These are phyloP conservation scores for Hydractinia echinata DNA, from an alignment of 30 jellyfish, hydroid and myxozoan species.

Conservation along the genomic window DNA sequence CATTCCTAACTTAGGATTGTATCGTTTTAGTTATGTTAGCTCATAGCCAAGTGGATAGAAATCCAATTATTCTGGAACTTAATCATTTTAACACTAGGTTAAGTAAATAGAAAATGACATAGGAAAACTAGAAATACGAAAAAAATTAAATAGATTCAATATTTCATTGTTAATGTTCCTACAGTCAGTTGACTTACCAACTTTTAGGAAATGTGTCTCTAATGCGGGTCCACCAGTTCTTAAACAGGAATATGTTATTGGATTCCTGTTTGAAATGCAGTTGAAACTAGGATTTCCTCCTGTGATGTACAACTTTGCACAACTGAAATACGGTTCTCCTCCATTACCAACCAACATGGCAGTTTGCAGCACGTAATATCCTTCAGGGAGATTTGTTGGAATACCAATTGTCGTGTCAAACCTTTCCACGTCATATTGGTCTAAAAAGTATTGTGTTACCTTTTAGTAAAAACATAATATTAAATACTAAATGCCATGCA, in stretches of 20 bases:
- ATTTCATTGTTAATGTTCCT: no score
- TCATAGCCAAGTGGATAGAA: no score
- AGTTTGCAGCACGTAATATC: conserved; percentile 19
- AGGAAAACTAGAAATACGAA: no score
- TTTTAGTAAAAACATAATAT: neutral
- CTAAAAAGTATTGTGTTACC: neutral
- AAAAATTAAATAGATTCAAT: no score
- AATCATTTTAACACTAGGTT: no score
- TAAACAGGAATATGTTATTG: conserved; percentile 5
- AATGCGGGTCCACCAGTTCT: conserved; percentile 34
- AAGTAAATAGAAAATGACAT: no score
- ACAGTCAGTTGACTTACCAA: neutral
- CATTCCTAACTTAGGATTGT: no score
- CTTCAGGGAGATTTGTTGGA: conserved; percentile 24
- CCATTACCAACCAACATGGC: conserved; percentile 35
- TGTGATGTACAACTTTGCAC: conserved; percentile 28
- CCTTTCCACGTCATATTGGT: conserved; percentile 28
- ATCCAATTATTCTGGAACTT: no score
- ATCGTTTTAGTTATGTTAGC: no score
- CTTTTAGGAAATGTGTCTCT: neutral
- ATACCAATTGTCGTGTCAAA: conserved; percentile 32
- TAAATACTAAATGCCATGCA: neutral
- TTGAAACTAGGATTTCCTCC: conserved; percentile 18
- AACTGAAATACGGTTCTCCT: conserved; percentile 32
- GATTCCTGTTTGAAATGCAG: conserved; percentile 13